Evolutionary conservation across 2,888 invertebrate genomes (phyloP).

Genomic region (Dione juno): DNA sequence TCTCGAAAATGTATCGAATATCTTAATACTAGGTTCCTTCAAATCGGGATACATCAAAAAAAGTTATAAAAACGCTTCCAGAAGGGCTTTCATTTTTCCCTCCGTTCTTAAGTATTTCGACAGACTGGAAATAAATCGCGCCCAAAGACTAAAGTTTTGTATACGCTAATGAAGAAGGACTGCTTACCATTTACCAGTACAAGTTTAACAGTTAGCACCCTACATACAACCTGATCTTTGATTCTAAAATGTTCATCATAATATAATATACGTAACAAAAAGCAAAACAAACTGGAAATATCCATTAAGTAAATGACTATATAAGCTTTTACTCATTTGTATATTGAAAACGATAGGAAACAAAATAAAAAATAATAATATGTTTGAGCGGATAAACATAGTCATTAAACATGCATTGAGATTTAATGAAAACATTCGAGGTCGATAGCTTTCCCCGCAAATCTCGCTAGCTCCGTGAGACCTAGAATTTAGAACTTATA

Average conservation of each 20-base stretch:
- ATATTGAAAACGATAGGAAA: slow-evolving; percentile 16
- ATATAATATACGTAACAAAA: not conserved
- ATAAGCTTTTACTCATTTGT: slow-evolving; percentile 12
- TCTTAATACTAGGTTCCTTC: too few species aligned
- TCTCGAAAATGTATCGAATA: too few species aligned
- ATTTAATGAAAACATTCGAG: slow-evolving; percentile 45
- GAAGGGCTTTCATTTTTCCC: not conserved
- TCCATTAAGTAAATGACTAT: not conserved
- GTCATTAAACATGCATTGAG: slow-evolving; percentile 43
- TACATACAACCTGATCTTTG: too few species aligned
- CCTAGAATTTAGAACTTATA: slow-evolving; percentile 44
- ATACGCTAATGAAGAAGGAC: not conserved
- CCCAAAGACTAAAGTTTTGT: not conserved
- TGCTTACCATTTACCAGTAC: not conserved
- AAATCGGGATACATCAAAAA: too few species aligned
- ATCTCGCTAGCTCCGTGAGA: slow-evolving; percentile 41
- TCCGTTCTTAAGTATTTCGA: not conserved
- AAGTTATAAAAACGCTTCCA: not conserved
- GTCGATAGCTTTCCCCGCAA: slow-evolving; percentile 43
- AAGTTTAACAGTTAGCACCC: too few species aligned
- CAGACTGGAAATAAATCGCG: not conserved
- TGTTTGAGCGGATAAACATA: slow-evolving; percentile 20
- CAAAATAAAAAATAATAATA: slow-evolving; percentile 22
- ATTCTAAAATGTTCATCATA: too few species aligned
- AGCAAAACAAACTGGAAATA: slow-evolving; percentile 8